Base-by-base conservation (phyloP, 1,140 invertebrate genomes). In the Holcopasites calliopsidis region DNA sequence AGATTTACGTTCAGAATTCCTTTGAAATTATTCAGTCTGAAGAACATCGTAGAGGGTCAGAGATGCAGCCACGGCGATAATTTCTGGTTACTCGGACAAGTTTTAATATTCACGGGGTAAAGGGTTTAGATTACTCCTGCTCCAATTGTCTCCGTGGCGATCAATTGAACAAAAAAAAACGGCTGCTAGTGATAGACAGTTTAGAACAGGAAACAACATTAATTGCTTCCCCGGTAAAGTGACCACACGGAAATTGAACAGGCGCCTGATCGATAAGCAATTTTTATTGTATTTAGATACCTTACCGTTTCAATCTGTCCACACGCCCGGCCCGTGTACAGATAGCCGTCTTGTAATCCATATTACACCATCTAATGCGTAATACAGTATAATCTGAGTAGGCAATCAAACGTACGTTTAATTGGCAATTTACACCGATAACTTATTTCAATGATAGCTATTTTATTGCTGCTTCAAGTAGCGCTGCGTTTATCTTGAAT, bases 161-260 rank as follows among this genome's bases (percentile, higher is more conserved):
- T 76, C 66, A 61, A 69, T 70, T 52, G 66, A 76, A n/a, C n/a
- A n/a, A n/a, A n/a, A n/a, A 76, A 76, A 76, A 76, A 33, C 65
- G 50, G 28, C 55, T 70, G 33, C 55, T 42, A 49, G 73, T 61
- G 66, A 70, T 70, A 58, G 66, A 55, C 35, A 76, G 73, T 58
- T 69, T 70, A 69, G 50, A 58, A 61, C 55, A 69, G 54, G 42
- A 70, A 76, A 70, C 64, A 60, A 69, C 55, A 70, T 76, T 76
- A 76, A 70, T 76, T 70, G 73, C 57, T 70, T 76, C 35, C 50
- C n/a, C 38, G 21, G 61, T 42, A 74, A 42, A 54, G 38, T 28
- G 38, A 66, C 61, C 61, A 49, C n/a, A 55, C 38, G 61, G 40
- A 66, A 74, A 74, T 66, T 66, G 71, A 74, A 74, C 50, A 55